Evolutionary conservation across 2,888 invertebrate genomes (phyloP).

Genomic region (Kuschelorhynchus macadamiae): DNA sequence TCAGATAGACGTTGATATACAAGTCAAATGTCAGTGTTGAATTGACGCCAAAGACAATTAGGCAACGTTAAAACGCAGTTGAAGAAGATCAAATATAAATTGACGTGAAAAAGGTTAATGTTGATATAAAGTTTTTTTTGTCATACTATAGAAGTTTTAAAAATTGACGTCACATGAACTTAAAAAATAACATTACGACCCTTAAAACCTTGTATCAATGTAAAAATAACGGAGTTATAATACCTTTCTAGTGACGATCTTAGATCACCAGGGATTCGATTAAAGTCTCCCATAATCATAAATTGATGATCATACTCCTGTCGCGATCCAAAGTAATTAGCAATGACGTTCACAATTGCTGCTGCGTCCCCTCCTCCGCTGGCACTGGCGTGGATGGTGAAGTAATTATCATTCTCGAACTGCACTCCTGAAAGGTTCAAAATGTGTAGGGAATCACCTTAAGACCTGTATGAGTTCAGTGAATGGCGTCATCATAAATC

Average conservation of each 20-base stretch:
- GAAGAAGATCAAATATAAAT: no score
- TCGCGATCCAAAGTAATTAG: slow-evolving; percentile 22
- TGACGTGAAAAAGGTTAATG: no score
- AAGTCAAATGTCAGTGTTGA: no score
- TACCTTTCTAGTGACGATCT: slow-evolving; percentile 14
- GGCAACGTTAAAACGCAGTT: no score
- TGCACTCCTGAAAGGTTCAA: slow-evolving; percentile 22
- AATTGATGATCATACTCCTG: slow-evolving; percentile 27
- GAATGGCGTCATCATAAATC: no score
- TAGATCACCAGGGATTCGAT: slow-evolving; percentile 16
- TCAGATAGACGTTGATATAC: no score
- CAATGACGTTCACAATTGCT: slow-evolving; percentile 19
- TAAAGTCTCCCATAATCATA: slow-evolving; percentile 33
- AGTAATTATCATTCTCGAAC: slow-evolving; percentile 16
- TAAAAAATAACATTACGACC: neutral
- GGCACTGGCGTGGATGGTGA: slow-evolving; percentile 29
- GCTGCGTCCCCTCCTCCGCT: slow-evolving; percentile 28
- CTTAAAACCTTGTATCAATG: neutral
- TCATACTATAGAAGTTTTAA: no score
- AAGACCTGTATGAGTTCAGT: no score
- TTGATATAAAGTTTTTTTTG: no score
- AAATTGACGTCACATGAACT: neutral
- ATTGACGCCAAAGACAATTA: no score
- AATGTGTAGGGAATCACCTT: no score
- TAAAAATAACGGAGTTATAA: neutral